Conservation (phyloP, 1,140 invertebrate genomes). For the Dreissena polymorpha region DNA sequence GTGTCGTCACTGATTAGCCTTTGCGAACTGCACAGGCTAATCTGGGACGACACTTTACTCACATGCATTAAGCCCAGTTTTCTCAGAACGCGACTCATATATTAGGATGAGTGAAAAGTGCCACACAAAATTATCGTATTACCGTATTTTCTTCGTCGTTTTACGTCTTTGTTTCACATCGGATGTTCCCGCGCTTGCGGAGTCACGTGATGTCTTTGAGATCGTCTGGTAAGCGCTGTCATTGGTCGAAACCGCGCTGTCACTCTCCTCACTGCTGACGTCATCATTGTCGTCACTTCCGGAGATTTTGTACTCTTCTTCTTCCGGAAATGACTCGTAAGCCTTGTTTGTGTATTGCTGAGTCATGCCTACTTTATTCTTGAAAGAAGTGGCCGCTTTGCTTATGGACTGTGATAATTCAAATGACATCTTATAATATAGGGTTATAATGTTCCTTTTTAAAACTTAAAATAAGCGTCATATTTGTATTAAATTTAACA, state of each 20-base stretch:
- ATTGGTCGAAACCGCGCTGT: neutral
- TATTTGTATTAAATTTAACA: too few species aligned
- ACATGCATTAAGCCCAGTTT: too few species aligned
- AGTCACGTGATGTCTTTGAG: neutral
- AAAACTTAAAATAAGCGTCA: too few species aligned
- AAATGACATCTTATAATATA: too few species aligned
- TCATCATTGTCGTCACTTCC: conserved; percentile 36
- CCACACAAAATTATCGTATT: too few species aligned
- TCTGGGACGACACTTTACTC: too few species aligned
- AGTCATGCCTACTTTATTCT: neutral
- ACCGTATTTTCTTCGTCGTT: conserved; percentile 29
- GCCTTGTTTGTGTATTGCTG: conserved; percentile 28
- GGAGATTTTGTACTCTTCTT: conserved; percentile 31
- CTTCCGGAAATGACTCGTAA: conserved; percentile 31
- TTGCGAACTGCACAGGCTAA: too few species aligned
- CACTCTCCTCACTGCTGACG: neutral
- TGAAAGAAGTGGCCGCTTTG: conserved; percentile 1
- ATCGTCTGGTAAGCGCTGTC: conserved; percentile 32
- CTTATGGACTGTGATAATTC: too few species aligned
- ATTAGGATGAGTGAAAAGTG: neutral
- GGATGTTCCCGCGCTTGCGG: neutral
- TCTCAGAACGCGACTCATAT: too few species aligned
- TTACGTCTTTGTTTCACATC: neutral
- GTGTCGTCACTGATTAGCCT: too few species aligned
- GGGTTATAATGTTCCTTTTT: too few species aligned